A percentile compares a stretch with the other conserved stretches of the same genome.
Evolutionary conservation across 1,140 invertebrate species (phyloP).

Genomic region (Mesaphorura yosii): DNA sequence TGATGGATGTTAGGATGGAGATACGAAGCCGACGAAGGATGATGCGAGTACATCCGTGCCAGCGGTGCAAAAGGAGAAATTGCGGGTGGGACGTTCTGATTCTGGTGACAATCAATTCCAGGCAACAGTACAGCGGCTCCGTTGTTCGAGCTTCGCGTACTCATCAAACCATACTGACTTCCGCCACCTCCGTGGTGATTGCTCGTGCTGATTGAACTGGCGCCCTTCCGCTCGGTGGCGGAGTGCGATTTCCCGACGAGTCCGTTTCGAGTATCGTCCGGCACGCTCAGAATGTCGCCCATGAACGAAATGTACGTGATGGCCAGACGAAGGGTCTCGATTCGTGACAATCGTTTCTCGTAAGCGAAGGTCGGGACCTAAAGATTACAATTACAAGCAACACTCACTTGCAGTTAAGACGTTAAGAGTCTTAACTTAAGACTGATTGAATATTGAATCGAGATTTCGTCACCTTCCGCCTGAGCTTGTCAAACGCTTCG

Average conservation of each 20-base stretch:
- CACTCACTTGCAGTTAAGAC: not conserved
- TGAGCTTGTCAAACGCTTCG: constrained; percentile 87
- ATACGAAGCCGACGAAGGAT: not conserved
- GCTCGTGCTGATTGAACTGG: constrained; percentile 3
- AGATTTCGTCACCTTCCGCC: constrained; percentile 54
- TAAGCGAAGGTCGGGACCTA: constrained; percentile 95
- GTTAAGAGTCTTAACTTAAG: too few species aligned
- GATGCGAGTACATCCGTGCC: constrained; percentile 18
- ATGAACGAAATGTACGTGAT: constrained; percentile 98
- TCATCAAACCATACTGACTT: constrained; percentile 1
- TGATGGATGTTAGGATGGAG: constrained; percentile 15
- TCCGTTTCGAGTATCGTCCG: too few species aligned
- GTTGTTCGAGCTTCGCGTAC: not conserved
- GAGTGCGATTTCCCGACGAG: too few species aligned
- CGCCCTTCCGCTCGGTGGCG: too few species aligned
- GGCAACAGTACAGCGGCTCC: constrained; percentile 3
- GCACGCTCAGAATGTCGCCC: constrained; percentile 60
- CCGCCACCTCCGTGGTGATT: not conserved
- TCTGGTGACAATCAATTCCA: constrained; percentile 20
- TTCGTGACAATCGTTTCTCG: constrained; percentile 92
- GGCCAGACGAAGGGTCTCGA: constrained; percentile 89
- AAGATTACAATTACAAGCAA: not conserved
- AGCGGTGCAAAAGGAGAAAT: constrained; percentile 16
- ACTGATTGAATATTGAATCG: too few species aligned
- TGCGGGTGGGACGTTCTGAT: constrained; percentile 25